Conservation (phyloP, 2,113 vertebrate species). For the Mustelus asterias region DNA sequence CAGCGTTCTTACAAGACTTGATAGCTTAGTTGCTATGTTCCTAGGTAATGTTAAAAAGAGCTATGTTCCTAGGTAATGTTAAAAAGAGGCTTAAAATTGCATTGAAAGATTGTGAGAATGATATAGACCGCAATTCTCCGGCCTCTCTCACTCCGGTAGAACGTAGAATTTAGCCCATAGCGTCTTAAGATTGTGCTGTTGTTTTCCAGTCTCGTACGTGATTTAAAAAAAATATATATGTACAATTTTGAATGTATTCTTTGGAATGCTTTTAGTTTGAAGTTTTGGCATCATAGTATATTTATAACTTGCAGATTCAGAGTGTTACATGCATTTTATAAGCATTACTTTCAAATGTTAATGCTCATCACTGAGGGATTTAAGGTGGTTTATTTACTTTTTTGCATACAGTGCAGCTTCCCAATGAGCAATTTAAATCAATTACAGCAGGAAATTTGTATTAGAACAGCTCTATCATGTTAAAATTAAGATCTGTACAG, state of each 20-base stretch:
- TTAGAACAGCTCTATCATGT: not conserved
- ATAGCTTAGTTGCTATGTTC: too few relatives aligned
- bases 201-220: not conserved
- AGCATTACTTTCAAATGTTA: not conserved
- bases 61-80: not conserved
- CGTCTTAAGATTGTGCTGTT: not conserved
- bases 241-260: not conserved
- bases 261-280: too few relatives aligned
- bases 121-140: too few relatives aligned
- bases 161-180: too few relatives aligned
- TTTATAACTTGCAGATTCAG: too few relatives aligned
- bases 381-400: not conserved
- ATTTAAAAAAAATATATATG: not conserved
- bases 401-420: not conserved
- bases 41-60: not conserved
- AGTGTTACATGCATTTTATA: not conserved
- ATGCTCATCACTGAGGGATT: not conserved
- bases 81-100: not conserved
- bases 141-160: too few relatives aligned
- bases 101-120: not conserved
- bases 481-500: not conserved
- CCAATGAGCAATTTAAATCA: not conserved
- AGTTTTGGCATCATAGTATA: not conserved
- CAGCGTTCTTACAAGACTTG: too few relatives aligned
- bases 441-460: not conserved